Evolutionary conservation across 2,888 invertebrate genomes (phyloP).

Genomic region (Ectemnius lituratus): DNA sequence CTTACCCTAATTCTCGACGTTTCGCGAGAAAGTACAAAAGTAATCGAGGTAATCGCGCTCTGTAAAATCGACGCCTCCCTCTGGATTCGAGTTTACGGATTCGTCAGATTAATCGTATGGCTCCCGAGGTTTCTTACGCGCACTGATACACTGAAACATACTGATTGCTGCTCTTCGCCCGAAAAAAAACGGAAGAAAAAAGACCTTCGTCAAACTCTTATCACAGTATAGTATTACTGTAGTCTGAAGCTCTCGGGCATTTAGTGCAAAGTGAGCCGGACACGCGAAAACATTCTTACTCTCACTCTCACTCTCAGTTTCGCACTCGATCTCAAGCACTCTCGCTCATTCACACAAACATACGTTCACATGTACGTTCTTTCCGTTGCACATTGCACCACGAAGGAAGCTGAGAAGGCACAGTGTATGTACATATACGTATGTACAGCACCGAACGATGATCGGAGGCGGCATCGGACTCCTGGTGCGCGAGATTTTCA

Average conservation of each 20-base stretch:
- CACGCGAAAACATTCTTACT: slow-evolving; percentile 39
- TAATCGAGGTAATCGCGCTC: slow-evolving; percentile 20
- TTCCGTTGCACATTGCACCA: slow-evolving; percentile 57
- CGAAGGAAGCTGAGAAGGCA: slow-evolving; percentile 69
- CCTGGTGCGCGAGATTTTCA: slow-evolving; percentile 47
- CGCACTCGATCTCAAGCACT: slow-evolving; percentile 20
- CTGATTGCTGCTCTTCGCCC: slow-evolving; percentile 39
- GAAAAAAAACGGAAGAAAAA: slow-evolving; percentile 43
- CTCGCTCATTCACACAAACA: slow-evolving; percentile 15
- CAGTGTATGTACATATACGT: slow-evolving; percentile 63
- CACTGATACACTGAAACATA: slow-evolving; percentile 21
- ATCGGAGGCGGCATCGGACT: slow-evolving; percentile 46
- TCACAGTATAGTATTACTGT: slow-evolving; percentile 65
- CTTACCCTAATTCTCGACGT: slow-evolving; percentile 28
- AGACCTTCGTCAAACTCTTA: slow-evolving; percentile 54
- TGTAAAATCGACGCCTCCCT: slow-evolving; percentile 16
- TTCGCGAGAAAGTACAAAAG: slow-evolving; percentile 36
- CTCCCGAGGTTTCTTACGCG: slow-evolving; percentile 11
- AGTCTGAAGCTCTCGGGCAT: slow-evolving; percentile 57
- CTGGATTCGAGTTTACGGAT: slow-evolving; percentile 29
- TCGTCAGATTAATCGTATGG: slow-evolving; percentile 6
- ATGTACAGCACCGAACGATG: slow-evolving; percentile 58
- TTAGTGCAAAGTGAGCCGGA: slow-evolving; percentile 51
- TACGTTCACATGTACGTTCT: slow-evolving; percentile 19
- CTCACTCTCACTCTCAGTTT: slow-evolving; percentile 18